Conservation (phyloP, 1,140 invertebrate species). For the Diuraphis noxia region DNA sequence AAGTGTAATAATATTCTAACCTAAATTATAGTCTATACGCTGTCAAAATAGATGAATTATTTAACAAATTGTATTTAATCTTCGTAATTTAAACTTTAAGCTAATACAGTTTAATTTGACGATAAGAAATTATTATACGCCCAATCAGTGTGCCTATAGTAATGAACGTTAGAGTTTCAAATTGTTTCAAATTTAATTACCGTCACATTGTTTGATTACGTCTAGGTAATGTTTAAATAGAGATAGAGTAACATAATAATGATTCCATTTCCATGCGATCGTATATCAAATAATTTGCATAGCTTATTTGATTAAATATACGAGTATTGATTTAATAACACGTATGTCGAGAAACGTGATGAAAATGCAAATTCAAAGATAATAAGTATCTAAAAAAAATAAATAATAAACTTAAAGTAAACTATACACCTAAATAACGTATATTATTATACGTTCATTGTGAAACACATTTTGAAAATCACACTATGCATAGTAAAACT, state of each 20-base stretch:
- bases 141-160: not conserved
- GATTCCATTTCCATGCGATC: not conserved
- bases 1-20: not conserved
- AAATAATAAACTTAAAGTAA: constrained; percentile 4
- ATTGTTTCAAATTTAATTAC: not conserved
- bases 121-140: not conserved
- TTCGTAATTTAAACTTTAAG: not conserved
- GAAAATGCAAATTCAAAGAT: constrained; percentile 17
- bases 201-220: not conserved
- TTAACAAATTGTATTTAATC: not conserved
- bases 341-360: constrained; percentile 14
- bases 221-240: not conserved
- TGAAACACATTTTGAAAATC: not conserved
- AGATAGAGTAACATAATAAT: not conserved
- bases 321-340: constrained; percentile 30
- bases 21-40: not conserved
- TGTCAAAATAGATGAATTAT: not conserved
- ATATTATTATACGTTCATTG: not conserved
- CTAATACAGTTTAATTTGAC: not conserved
- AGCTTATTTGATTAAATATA: constrained; percentile 26
- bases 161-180: constrained; percentile 3
- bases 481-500: not conserved
- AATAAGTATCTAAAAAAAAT: not conserved
- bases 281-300: constrained; percentile 14
- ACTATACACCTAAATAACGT: not conserved